A percentile compares a stretch with the other conserved stretches of the same genome.
Evolutionary conservation across 2,888 invertebrate species (phyloP).

Genomic region (Pilophorus perplexus): DNA sequence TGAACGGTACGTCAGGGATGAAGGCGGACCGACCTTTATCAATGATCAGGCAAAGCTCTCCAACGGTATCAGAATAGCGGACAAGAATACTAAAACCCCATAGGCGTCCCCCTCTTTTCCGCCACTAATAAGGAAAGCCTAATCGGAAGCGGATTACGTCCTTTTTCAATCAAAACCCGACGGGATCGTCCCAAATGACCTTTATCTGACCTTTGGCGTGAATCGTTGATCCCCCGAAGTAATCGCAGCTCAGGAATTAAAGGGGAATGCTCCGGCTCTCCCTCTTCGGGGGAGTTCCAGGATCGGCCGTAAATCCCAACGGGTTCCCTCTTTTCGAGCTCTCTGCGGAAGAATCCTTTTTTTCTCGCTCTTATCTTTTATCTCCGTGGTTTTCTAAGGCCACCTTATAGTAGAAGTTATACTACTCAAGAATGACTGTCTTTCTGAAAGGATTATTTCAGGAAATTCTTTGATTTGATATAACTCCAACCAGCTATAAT

Average conservation of each 20-base stretch:
- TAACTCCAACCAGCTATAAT: no score
- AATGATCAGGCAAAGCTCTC: no score
- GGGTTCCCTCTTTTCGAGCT: slow-evolving; percentile 1
- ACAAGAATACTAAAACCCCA: no score
- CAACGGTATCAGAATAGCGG: no score
- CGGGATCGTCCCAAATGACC: slow-evolving; percentile 30
- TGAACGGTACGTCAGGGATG: no score
- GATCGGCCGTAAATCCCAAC: slow-evolving; percentile 1
- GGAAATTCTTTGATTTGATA: no score
- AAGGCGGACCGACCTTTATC: no score
- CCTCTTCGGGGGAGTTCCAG: slow-evolving; percentile 7
- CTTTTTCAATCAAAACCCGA: slow-evolving; percentile 35
- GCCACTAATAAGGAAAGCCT: slow-evolving; percentile 31
- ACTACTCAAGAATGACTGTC: no score
- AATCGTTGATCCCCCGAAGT: slow-evolving; percentile 30
- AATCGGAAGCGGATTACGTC: slow-evolving; percentile 34
- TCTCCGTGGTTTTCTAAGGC: not conserved
- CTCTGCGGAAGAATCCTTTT: not conserved
- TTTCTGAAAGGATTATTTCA: no score
- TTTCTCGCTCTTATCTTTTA: not conserved
- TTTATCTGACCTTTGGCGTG: slow-evolving; percentile 34
- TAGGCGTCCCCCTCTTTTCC: no score
- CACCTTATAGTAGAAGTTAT: no score
- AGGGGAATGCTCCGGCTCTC: slow-evolving; percentile 24
- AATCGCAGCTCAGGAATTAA: slow-evolving; percentile 31